phyloP scores from a whole-genome alignment of 1,140 invertebrate species.

The Paraescarpia echinospica region DNA sequence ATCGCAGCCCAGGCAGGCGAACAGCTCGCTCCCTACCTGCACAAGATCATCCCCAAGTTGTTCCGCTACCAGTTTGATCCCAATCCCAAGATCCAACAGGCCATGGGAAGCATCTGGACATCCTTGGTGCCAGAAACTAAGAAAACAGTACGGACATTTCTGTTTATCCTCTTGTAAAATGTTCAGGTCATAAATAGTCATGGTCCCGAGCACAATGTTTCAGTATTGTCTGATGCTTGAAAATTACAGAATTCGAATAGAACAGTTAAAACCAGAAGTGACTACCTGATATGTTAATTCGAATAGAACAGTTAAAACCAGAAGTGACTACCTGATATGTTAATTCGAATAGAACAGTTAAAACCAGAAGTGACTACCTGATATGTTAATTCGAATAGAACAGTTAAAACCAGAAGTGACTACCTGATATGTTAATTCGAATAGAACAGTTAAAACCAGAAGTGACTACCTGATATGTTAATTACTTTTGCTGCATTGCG shows the following conservation, averaged over 20 bases:
- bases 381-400: not conserved
- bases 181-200: not conserved
- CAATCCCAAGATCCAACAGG: constrained; percentile 83
- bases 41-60: constrained; percentile 83
- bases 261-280: too few relatives aligned
- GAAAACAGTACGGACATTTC: constrained; percentile 67
- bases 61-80: constrained; percentile 86
- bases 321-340: not conserved
- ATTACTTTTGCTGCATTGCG: not conserved
- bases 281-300: too few relatives aligned
- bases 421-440: not conserved
- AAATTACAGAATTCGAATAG: not conserved
- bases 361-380: not conserved
- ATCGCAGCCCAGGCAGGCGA: constrained; percentile 79
- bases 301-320: too few relatives aligned
- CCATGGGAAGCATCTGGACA: constrained; percentile 90
- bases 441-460: too few relatives aligned
- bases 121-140: constrained; percentile 82
- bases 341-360: not conserved
- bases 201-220: not conserved
- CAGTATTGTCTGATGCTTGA: not conserved
- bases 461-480: not conserved
- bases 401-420: too few relatives aligned
- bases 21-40: constrained; percentile 77
- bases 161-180: not conserved